phyloP scores from a whole-genome alignment of 2,888 invertebrate genomes.

The Epistrophella euchroma region DNA sequence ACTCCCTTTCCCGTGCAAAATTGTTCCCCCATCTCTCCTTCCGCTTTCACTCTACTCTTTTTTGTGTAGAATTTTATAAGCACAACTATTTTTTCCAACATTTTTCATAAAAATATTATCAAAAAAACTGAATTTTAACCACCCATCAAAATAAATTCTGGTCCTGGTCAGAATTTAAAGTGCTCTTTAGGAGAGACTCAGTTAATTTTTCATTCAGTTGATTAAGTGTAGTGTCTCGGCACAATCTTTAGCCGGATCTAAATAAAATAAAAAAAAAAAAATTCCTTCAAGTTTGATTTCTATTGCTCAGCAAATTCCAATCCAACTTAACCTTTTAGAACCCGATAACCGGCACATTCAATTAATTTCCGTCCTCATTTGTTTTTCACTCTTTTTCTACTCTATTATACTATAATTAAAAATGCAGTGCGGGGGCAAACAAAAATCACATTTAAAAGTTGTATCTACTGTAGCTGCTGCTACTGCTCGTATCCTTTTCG shows the following conservation, averaged over 20 bases:
- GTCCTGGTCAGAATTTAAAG: too few species aligned
- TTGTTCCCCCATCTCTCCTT: too few species aligned
- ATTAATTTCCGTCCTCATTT: constrained; percentile 41
- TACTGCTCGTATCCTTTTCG: constrained; percentile 21
- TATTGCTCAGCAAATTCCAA: not conserved
- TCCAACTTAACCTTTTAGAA: constrained; percentile 18
- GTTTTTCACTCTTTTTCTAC: constrained; percentile 20
- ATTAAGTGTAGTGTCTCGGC: not conserved
- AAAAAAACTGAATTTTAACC: too few species aligned
- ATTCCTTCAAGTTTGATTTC: not conserved
- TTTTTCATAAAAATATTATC: too few species aligned
- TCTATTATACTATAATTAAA: constrained; percentile 28
- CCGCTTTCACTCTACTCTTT: too few species aligned
- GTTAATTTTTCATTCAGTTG: not conserved
- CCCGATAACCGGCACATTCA: constrained; percentile 29
- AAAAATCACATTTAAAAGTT: constrained; percentile 9
- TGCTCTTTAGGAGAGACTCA: not conserved
- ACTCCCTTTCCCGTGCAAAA: too few species aligned
- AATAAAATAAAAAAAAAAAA: not conserved
- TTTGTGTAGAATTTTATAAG: too few species aligned
- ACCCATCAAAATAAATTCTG: too few species aligned
- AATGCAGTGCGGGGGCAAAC: not conserved
- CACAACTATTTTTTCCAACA: too few species aligned
- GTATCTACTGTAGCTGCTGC: not conserved
- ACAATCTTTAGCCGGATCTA: not conserved